Percentiles rank a stretch among this genome's conserved stretches.
Conservation (phyloP, 2,888 invertebrate species). For the Congeria kusceri region DNA sequence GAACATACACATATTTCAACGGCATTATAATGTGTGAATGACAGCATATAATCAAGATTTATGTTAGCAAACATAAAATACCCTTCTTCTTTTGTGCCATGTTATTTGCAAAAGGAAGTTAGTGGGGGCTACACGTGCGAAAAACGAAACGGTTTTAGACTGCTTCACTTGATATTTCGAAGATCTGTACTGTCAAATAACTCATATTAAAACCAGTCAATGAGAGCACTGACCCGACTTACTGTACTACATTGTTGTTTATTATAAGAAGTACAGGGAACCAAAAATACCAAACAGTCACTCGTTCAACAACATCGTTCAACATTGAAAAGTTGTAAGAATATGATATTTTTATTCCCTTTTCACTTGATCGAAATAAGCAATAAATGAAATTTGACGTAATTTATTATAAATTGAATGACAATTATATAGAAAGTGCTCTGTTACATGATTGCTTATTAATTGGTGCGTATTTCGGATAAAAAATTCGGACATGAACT, state of each 20-base stretch:
- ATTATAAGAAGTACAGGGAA: conserved; percentile 1
- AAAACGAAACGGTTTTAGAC: conserved; percentile 37
- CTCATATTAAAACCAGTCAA: background rate
- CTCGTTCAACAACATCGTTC: too few relatives aligned
- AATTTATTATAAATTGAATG: too few relatives aligned
- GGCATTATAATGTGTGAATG: too few relatives aligned
- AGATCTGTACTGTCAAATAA: background rate
- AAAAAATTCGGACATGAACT: too few relatives aligned
- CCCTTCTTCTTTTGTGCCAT: conserved; percentile 92
- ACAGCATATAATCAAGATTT: too few relatives aligned
- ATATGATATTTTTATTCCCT: background rate
- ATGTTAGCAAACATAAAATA: conserved; percentile 1
- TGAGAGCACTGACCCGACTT: background rate
- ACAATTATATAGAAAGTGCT: too few relatives aligned
- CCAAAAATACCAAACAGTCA: conserved; percentile 34
- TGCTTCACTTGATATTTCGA: background rate
- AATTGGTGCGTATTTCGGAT: too few relatives aligned
- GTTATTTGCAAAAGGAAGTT: conserved; percentile 84
- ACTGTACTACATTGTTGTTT: background rate
- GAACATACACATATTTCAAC: too few relatives aligned
- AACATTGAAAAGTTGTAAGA: too few relatives aligned
- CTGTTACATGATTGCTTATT: too few relatives aligned
- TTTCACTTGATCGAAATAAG: background rate
- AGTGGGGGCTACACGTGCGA: conserved; percentile 54
- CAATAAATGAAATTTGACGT: too few relatives aligned